A percentile compares a stretch with the other conserved stretches of the same genome.
phyloP scores from a whole-genome alignment of 2,113 vertebrate species.

The Microcebus tavaratra region DNA sequence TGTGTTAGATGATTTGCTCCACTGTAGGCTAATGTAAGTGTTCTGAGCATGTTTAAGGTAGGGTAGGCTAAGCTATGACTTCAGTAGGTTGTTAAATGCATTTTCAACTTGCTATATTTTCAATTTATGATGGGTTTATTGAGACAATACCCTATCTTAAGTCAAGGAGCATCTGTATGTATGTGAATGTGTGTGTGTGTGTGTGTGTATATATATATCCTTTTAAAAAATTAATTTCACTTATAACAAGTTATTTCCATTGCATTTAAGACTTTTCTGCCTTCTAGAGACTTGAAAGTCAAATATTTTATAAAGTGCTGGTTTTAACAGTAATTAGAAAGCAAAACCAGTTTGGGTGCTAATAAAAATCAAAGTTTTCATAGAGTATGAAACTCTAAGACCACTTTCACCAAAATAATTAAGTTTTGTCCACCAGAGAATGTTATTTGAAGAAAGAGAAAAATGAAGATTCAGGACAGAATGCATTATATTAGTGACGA shows the following conservation, averaged over 20 bases:
- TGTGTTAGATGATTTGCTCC: not conserved
- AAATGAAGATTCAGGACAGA: conserved; percentile 48
- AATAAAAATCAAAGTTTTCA: conserved; percentile 41
- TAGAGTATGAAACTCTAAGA: conserved; percentile 8
- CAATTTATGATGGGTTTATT: not conserved
- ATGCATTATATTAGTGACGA: not conserved
- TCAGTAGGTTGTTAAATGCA: no score
- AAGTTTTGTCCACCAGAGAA: conserved; percentile 34
- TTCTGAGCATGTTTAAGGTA: not conserved
- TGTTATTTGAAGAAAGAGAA: conserved; percentile 44
- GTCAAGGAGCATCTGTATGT: not conserved
- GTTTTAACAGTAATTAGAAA: conserved; percentile 44
- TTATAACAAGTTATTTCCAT: not conserved
- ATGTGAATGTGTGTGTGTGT: no score
- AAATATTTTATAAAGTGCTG: conserved; percentile 19
- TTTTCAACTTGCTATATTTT: not conserved
- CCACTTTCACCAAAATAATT: conserved; percentile 36
- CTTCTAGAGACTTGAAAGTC: conserved; percentile 8
- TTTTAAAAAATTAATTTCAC: conserved; percentile 15
- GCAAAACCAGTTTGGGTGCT: not conserved
- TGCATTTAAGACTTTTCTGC: conserved; percentile 23
- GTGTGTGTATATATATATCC: not conserved
- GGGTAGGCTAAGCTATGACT: no score
- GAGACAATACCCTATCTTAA: not conserved
- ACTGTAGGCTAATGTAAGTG: not conserved